Percentiles rank a stretch among this genome's conserved stretches.
phyloP scores from a whole-genome alignment of 2,888 invertebrate species.

The Alsophila aescularia region DNA sequence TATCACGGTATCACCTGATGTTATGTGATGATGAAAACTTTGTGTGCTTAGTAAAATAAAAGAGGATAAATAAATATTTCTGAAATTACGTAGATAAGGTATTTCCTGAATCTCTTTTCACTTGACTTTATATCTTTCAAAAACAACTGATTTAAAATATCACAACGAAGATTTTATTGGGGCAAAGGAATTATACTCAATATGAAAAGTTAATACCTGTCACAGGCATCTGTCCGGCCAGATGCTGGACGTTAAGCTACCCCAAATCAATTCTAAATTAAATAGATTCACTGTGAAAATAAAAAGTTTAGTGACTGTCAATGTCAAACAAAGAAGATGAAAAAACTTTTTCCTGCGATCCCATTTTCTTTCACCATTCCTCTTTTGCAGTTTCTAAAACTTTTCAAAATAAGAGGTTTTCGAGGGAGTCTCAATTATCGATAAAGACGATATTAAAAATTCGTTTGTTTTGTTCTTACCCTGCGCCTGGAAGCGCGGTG shows the following conservation, averaged over 20 bases:
- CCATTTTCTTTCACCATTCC: constrained; percentile 81
- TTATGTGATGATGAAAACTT: too few relatives aligned
- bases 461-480: constrained; percentile 84
- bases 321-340: constrained; percentile 85
- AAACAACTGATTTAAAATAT: neutral
- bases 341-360: constrained; percentile 82
- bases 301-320: constrained; percentile 82
- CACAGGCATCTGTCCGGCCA: constrained; percentile 62
- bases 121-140: too few relatives aligned
- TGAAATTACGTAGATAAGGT: too few relatives aligned
- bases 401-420: constrained; percentile 84
- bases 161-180: neutral
- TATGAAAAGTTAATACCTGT: constrained; percentile 61
- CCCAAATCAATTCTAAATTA: constrained; percentile 77
- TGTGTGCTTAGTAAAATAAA: too few relatives aligned
- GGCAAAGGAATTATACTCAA: neutral
- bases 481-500: constrained; percentile 72
- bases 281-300: constrained; percentile 80
- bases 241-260: constrained; percentile 71
- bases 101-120: too few relatives aligned
- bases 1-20: too few relatives aligned
- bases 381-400: constrained; percentile 82
- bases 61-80: too few relatives aligned
- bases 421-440: constrained; percentile 83
- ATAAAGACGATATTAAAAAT: constrained; percentile 84